Evolutionary conservation across 2,797 vertebrate genomes (phyloP).

Genomic region (Notolabrus celidotus): DNA sequence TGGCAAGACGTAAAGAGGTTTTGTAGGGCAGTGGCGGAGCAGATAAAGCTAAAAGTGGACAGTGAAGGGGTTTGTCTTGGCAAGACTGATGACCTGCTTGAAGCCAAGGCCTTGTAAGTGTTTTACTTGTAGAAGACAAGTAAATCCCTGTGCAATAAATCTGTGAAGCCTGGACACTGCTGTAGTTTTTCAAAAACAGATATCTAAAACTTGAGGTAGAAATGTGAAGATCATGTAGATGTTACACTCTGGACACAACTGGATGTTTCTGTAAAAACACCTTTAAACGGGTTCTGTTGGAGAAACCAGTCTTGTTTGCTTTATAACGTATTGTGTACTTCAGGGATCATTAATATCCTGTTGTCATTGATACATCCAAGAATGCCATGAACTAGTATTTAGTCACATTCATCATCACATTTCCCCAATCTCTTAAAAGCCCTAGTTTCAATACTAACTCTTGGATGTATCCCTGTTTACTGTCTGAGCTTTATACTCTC

Average conservation of each 20-base stretch:
- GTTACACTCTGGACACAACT: neutral
- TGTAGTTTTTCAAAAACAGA: neutral
- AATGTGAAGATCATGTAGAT: neutral
- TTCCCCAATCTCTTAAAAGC: neutral
- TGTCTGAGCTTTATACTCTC: neutral
- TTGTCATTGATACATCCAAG: neutral
- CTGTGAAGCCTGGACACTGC: neutral
- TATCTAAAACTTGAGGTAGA: neutral
- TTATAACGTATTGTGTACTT: neutral
- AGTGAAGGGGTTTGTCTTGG: constrained; percentile 23
- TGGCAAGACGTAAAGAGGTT: constrained; percentile 44
- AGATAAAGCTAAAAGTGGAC: constrained; percentile 35
- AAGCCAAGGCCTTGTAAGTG: constrained; percentile 7
- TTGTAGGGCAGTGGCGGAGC: constrained; percentile 35
- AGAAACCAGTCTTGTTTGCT: neutral
- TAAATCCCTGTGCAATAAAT: constrained; percentile 2
- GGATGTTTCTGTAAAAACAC: neutral
- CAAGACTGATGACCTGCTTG: constrained; percentile 31
- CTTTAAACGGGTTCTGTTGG: no score
- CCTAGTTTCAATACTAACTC: neutral
- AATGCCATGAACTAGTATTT: neutral
- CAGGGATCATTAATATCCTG: neutral
- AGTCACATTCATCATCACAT: neutral
- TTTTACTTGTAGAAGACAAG: neutral
- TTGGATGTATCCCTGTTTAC: neutral